Percentiles rank a stretch among this genome's conserved stretches.
Evolutionary conservation across 2,113 vertebrate species (phyloP).

Genomic region (Thomomys bottae): DNA sequence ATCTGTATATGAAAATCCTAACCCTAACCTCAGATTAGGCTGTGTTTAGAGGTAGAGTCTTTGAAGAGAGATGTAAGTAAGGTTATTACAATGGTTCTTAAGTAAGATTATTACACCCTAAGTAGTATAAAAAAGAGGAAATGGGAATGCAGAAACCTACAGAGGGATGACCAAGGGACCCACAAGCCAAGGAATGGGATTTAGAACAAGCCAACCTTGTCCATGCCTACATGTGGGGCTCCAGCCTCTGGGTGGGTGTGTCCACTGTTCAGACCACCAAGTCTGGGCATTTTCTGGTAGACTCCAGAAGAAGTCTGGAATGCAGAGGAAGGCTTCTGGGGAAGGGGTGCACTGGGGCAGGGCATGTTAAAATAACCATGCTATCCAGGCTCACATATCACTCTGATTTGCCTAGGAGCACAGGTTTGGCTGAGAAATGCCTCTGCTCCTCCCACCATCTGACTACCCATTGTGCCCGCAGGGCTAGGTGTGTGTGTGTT

Average conservation of each 20-base stretch:
- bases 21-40: background rate
- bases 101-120: background rate
- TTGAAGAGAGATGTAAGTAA: background rate
- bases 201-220: background rate
- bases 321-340: no score
- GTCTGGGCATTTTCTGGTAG: background rate
- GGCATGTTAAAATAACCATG: no score
- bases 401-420: background rate
- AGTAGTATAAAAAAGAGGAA: background rate
- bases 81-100: no score
- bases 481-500: background rate
- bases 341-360: background rate
- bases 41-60: background rate
- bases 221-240: background rate
- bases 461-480: constrained; percentile 16
- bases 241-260: background rate
- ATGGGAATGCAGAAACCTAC: background rate
- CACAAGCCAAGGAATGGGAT: background rate
- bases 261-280: background rate
- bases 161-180: background rate
- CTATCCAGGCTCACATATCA: background rate
- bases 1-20: background rate
- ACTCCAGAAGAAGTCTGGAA: no score
- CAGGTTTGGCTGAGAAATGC: background rate
- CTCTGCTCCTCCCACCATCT: constrained; percentile 47